Conservation (phyloP, 2,797 vertebrate genomes). For the Liparis tanakae region DNA sequence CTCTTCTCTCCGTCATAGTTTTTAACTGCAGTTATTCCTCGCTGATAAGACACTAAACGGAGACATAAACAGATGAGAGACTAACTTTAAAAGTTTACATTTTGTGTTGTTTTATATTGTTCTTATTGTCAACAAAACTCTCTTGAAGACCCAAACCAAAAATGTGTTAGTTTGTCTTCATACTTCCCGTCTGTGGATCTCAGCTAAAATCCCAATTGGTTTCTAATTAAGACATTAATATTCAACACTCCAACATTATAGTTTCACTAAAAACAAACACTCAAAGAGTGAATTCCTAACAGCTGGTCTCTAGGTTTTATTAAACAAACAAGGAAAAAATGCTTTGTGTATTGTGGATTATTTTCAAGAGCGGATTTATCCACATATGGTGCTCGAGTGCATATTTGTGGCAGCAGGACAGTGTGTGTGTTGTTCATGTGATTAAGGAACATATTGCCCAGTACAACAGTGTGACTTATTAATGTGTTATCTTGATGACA, state of each 20-base stretch:
- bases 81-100: not conserved
- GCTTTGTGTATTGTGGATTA: not conserved
- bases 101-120: not conserved
- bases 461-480: not conserved
- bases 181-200: not conserved
- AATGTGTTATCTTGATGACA: not conserved
- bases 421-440: not conserved
- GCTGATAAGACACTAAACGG: conserved; percentile 78
- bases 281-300: not conserved
- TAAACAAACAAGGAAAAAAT: not conserved
- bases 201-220: no score
- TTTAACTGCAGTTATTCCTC: conserved; percentile 68
- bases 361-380: not conserved
- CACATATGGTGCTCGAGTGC: not conserved
- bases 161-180: not conserved
- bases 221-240: no score
- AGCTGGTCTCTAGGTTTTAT: not conserved
- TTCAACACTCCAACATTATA: no score
- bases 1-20: conserved; percentile 69
- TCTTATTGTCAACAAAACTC: not conserved
- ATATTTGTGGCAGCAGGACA: not conserved
- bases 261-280: not conserved
- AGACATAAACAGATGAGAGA: conserved; percentile 14
- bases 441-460: not conserved
- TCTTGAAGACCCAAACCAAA: not conserved